phyloP scores from a whole-genome alignment of 2,113 vertebrate genomes.

The Cepphus grylle region DNA sequence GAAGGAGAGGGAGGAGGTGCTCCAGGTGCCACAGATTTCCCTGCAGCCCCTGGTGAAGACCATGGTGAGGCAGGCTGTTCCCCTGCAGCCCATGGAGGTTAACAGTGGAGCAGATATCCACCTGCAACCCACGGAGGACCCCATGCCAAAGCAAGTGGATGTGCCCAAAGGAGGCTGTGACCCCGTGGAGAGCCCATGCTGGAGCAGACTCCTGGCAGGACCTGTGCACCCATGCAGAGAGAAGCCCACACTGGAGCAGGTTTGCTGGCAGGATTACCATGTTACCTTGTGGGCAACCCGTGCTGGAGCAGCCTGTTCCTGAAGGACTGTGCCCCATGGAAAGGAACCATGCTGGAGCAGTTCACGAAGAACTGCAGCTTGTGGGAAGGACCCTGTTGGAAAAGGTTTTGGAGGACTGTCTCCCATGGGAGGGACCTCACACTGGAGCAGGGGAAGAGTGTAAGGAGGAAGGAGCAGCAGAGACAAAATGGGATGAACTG shows the following conservation, averaged over 20 bases:
- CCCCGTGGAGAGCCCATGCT: not conserved
- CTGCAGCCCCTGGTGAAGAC: not conserved
- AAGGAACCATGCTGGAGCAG: too few species aligned
- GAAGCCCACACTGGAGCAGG: not conserved
- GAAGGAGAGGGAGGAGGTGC: not conserved
- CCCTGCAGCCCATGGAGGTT: not conserved
- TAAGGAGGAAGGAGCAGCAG: not conserved
- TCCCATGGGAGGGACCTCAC: not conserved
- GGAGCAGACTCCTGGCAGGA: not conserved
- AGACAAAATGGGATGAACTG: not conserved
- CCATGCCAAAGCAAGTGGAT: fast-evolving
- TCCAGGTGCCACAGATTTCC: fast-evolving
- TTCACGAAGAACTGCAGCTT: not conserved
- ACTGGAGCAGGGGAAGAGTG: not conserved
- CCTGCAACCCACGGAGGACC: not conserved
- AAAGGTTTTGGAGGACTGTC: too few species aligned
- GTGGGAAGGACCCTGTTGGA: too few species aligned
- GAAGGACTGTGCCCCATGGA: not conserved
- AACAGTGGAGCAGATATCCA: not conserved
- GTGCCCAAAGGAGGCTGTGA: not conserved
- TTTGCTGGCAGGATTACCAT: not conserved
- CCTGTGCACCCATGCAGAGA: not conserved
- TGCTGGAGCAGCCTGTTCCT: too few species aligned
- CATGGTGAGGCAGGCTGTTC: not conserved
- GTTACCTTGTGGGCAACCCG: fast-evolving